Evolutionary conservation across 2,113 vertebrate species (phyloP).

Genomic region (Nothobranchius furzeri): DNA sequence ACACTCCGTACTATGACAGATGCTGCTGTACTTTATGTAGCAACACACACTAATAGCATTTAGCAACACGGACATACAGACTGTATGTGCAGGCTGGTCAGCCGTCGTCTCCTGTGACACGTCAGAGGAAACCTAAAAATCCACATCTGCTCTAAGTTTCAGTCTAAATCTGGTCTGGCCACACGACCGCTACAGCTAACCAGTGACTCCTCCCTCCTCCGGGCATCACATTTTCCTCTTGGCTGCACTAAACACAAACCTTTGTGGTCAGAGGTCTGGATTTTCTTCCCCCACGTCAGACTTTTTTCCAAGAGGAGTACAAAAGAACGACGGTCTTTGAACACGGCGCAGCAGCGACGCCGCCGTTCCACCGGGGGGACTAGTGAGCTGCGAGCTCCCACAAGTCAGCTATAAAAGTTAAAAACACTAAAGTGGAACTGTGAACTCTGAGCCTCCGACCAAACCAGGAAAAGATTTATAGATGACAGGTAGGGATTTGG

Average conservation of each 20-base stretch:
- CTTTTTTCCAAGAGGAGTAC: conserved; percentile 15
- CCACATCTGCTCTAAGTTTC: conserved; percentile 41
- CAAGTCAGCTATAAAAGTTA: conserved; percentile 16
- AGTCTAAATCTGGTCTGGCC: conserved; percentile 12
- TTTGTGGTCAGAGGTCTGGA: conserved; percentile 43
- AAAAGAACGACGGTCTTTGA: conserved; percentile 41
- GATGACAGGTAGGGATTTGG: conserved; percentile 4
- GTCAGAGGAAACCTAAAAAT: conserved; percentile 35
- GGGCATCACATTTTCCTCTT: conserved; percentile 30
- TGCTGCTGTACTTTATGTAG: conserved; percentile 66
- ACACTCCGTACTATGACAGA: conserved; percentile 43
- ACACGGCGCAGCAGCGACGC: conserved; percentile 59
- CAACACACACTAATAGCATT: conserved; percentile 59
- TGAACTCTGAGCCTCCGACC: conserved; percentile 30
- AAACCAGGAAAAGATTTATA: conserved; percentile 24
- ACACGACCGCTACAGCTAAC: conserved; percentile 36
- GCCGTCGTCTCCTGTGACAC: conserved; percentile 33
- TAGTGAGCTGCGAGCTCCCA: conserved; percentile 25
- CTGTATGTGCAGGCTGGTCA: conserved; percentile 51
- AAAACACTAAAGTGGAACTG: conserved; percentile 19
- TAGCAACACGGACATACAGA: conserved; percentile 52
- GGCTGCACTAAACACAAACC: conserved; percentile 35
- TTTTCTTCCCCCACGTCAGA: conserved; percentile 56
- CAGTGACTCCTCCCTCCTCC: conserved; percentile 20
- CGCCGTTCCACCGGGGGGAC: conserved; percentile 28